phyloP scores from a whole-genome alignment of 2,888 invertebrate genomes.

The Ganaspis brasiliensis region DNA sequence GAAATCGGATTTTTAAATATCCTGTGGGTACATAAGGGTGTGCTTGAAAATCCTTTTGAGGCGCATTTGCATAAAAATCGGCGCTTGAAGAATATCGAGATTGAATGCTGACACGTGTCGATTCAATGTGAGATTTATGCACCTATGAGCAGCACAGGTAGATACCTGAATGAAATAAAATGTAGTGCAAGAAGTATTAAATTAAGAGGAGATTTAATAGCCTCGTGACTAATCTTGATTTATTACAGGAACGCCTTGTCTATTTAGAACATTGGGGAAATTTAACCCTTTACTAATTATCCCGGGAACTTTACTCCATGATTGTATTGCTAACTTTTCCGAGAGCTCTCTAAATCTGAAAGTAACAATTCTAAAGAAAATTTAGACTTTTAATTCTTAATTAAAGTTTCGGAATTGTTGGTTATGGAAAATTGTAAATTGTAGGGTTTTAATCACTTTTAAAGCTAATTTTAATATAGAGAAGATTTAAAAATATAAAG shows the following conservation, averaged over 20 bases:
- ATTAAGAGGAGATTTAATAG: slow-evolving; percentile 12
- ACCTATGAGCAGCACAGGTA: slow-evolving; percentile 24
- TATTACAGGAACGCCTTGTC: not conserved
- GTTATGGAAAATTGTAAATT: too few species aligned
- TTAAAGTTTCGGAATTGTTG: too few species aligned
- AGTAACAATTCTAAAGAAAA: too few species aligned
- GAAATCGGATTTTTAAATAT: too few species aligned
- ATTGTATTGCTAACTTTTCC: too few species aligned
- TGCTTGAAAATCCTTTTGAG: slow-evolving; percentile 27
- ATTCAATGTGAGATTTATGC: slow-evolving; percentile 37
- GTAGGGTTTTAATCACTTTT: too few species aligned
- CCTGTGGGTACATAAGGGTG: slow-evolving; percentile 14
- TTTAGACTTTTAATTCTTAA: too few species aligned
- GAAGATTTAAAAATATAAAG: too few species aligned
- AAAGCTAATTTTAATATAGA: too few species aligned
- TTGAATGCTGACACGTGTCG: slow-evolving; percentile 32
- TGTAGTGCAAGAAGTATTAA: slow-evolving; percentile 19
- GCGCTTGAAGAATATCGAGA: slow-evolving; percentile 16
- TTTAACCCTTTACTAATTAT: not conserved
- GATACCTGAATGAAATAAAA: slow-evolving; percentile 8
- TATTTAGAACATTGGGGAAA: not conserved
- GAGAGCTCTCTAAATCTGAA: too few species aligned
- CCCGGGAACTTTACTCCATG: too few species aligned
- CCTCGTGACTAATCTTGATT: slow-evolving; percentile 9
- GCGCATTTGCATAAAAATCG: slow-evolving; percentile 28